These are phyloP conservation scores for Caenorhabditis panamensis DNA, from an alignment of 2,888 invertebrate genomes.

Conservation along the genomic window DNA sequence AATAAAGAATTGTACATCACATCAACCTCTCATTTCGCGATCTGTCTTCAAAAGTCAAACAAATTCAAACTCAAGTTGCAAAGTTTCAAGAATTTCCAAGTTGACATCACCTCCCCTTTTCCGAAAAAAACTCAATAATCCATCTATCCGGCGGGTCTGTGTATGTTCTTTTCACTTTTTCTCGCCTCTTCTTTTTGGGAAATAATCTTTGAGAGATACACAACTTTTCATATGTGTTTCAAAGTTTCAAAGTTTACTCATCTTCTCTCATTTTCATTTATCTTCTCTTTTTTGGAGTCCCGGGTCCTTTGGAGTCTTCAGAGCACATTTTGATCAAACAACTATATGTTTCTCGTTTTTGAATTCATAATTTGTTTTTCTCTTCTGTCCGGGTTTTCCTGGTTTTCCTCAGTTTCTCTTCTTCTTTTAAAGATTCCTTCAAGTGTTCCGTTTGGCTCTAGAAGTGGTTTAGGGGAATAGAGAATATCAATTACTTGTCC, in stretches of 20 bases:
- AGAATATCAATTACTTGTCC: conserved; percentile 6
- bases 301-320: neutral
- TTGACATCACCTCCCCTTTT: conserved; percentile 35
- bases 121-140: conserved; percentile 42
- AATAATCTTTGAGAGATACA: conserved; percentile 44
- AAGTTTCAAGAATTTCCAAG: conserved; percentile 33
- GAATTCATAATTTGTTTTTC: conserved; percentile 15
- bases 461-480: conserved; percentile 4
- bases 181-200: conserved; percentile 5
- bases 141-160: conserved; percentile 10
- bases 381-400: no score
- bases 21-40: neutral
- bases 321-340: neutral
- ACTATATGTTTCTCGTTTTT: neutral
- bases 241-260: neutral
- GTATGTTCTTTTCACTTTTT: conserved; percentile 40
- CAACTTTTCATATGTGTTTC: conserved; percentile 17
- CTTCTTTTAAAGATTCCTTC: neutral
- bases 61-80: neutral
- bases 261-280: neutral
- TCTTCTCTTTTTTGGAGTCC: neutral
- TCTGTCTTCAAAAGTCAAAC: neutral
- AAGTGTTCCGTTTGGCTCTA: conserved; percentile 6
- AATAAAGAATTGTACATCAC: conserved; percentile 13
- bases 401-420: no score